Evolutionary conservation across 1,140 invertebrate species (phyloP).

Genomic region (Caerostris extrusa): DNA sequence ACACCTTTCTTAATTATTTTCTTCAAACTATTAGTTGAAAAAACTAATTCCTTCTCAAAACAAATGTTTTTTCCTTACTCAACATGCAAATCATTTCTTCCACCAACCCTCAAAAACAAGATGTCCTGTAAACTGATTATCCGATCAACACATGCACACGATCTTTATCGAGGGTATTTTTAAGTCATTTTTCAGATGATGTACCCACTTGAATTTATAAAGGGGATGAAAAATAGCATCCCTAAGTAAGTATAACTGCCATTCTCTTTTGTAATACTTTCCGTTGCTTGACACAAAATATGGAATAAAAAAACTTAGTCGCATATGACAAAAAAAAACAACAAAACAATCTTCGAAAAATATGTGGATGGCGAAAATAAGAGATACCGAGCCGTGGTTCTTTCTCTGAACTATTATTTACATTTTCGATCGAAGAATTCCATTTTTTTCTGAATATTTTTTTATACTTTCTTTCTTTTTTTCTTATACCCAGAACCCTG

Average conservation of each 20-base stretch:
- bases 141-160: neutral
- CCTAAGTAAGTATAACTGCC: neutral
- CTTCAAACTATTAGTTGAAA: neutral
- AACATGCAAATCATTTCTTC: neutral
- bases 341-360: neutral
- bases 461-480: neutral
- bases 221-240: neutral
- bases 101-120: neutral
- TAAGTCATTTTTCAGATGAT: slow-evolving; percentile 26
- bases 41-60: neutral
- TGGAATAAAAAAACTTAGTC: neutral
- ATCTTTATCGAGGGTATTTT: neutral
- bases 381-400: neutral
- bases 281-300: neutral
- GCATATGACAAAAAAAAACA: neutral
- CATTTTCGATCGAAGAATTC: slow-evolving; percentile 47
- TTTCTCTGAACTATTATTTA: slow-evolving; percentile 39
- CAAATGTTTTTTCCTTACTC: neutral
- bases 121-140: neutral
- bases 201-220: neutral
- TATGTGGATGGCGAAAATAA: neutral
- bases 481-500: neutral
- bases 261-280: slow-evolving; percentile 3
- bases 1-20: neutral
- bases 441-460: neutral